Evolutionary conservation across 1,140 invertebrate genomes (phyloP), one percentile per base, ranked within the genome.

Genomic region (Leptinotarsa texana): DNA sequence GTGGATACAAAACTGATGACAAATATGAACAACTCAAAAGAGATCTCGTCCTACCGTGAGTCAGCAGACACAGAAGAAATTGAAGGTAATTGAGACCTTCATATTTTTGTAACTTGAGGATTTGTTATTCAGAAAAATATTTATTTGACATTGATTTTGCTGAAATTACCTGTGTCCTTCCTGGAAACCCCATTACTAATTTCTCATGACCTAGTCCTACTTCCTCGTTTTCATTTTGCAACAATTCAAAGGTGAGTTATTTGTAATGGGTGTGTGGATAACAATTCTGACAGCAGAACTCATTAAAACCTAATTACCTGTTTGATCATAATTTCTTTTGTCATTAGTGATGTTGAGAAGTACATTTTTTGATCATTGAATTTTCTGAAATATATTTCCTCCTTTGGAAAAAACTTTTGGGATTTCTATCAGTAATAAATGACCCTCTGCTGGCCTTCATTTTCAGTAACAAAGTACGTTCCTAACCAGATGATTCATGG

Each of bases 1-100:
- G 87, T 86, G 63, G 82, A 82, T 72, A 77, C 80, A 70, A 80
- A 81, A 74, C 75, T 77, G 67, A 66, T 76, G 48, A 72, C 78
- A 70, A 79, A 73, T 73, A 81, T 82, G 75, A 81, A 81, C 75
- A 81, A 80, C 75, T 69, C 80, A n/a, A 83, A 84, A 69, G 81
- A 83, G 33, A 75, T 78, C 48, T 72, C 73, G 65, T 77, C 75
- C 63, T 63, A 76, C 65, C 71, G 70, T 51, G 81, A 82, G 74
- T 61, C 78, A 63, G 70, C 73, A 63, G 77, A 73, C 18, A 79
- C 77, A n/a, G 80, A 78, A 65, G 83, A 84, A 79, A 76, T 78
- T 80, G 83, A 82, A 66, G 76, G 75, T 77, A 78, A 67, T 57
- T 42, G 33, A 11, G 33, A 42, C 27, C 69, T 73, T 73, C 51